Base-by-base conservation (phyloP, 2,797 vertebrate genomes). In the Tiaroga cobitis region DNA sequence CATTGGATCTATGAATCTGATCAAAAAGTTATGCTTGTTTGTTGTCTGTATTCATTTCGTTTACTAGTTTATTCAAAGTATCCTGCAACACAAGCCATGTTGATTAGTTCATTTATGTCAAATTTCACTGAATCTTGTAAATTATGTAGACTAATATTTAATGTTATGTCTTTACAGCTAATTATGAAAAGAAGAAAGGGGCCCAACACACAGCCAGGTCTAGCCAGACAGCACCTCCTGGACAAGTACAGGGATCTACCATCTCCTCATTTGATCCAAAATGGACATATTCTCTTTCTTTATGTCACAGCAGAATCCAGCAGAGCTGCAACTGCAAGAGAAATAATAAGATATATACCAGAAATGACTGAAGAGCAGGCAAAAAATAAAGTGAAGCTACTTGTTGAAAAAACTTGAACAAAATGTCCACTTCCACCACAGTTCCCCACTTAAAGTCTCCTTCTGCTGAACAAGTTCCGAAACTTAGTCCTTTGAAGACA, bases 271-370 rank as follows among this genome's bases (percentile, higher is more conserved):
- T 46, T n/a, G 2, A 81, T 81, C 24, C 67, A 54, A 70, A 81
- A n/a, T 70, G 80, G 80, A 54, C 80, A 81, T 16, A 70, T 70
- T 81, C 21, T 51, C 6, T 34, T 37, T 49, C 43, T 81, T 21
- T 70, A 81, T 29, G n/a, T 70, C 43, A n/a, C 32, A 81, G 15
- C 43, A 37, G 46, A 70, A 29, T 81, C 63, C 19, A 81, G 80
- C 80, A 69, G 46, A 81, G 37, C 80, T 81, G 46, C 65, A 81
- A 81, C 67, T 69, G 46, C 67, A 51, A 81, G 80, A 81, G 46
- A 81, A 81, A 56, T 70, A 7, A 54, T 81, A 5, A 70, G n/a
- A 39, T 69, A 19, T 32, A 54, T 70, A 32, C 80, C 67, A 37
- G 67, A 81, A 54, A 54, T 81, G 3, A 81, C 63, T 32, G 43